Base-by-base conservation (phyloP, 2,113 vertebrate species). In the Xiphophorus maculatus region DNA sequence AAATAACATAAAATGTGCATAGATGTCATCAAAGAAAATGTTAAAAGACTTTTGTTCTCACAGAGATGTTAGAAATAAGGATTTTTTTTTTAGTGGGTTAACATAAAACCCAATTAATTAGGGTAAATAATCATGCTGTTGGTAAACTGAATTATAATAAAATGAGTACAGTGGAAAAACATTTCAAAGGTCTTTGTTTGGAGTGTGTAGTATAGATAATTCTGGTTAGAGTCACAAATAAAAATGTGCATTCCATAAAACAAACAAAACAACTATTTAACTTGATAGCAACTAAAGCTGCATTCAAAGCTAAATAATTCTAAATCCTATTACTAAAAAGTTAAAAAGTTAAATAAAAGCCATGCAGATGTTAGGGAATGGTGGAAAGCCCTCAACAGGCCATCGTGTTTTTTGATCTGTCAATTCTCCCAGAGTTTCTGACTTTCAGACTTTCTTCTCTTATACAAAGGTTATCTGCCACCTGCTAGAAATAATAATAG, bases 391-490 rank as follows among this genome's bases (percentile, higher is more conserved):
- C 33, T 80, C 67, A 63, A 66, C 40, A 48, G 69, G 69, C 60
- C 84, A 80, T 63, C 30, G 66, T 80, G 15, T 72, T 69, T 81
- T 40, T 62, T 69, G 80, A 90, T 90, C 87, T 81, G 77, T 87
- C 79, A 89, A 83, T 89, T 89, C 68, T 84, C 82, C 78, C 61
- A 28, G 76, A 79, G 83, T 77, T 73, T 90, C 71, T 84, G 71
- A 87, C 69, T 28, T 28, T 85, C 76, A 80, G 63, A 87, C 83
- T 84, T 84, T 51, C 63, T 69, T 73, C 67, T 70, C 78, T 74
- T 84, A 76, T 77, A 87, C 89, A 88, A 85, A 90, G 84, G 87
- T 88, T 79, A 84, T 79, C 81, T 85, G 81, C 86, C 82, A 77
- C 86, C 90, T 90, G 86, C 87, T 77, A 83, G 40, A 81, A 71